Evolutionary conservation across 1,140 invertebrate genomes (phyloP).

Genomic region (Conus betulinus): DNA sequence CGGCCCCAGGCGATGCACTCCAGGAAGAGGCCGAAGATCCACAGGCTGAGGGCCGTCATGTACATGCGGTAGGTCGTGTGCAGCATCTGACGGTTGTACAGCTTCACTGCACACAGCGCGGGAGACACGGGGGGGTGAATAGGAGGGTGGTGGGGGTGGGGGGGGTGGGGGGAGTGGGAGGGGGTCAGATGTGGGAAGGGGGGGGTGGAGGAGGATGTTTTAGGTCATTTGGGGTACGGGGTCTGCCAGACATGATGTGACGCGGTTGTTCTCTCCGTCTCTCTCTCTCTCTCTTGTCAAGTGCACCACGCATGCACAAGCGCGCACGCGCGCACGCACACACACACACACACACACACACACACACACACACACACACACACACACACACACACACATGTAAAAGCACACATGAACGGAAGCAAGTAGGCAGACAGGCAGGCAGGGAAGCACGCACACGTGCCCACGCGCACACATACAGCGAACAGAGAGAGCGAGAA

Average conservation of each 20-base stretch:
- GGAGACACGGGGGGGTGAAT: neutral
- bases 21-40: slow-evolving; percentile 81
- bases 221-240: too few relatives aligned
- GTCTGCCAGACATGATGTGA: too few relatives aligned
- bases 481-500: neutral
- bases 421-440: too few relatives aligned
- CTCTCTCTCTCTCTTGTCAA: too few relatives aligned
- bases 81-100: slow-evolving; percentile 85
- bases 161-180: too few relatives aligned
- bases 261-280: too few relatives aligned
- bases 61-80: slow-evolving; percentile 93
- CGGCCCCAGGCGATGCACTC: slow-evolving; percentile 82
- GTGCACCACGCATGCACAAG: too few relatives aligned
- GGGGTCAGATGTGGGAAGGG: too few relatives aligned
- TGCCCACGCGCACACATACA: neutral
- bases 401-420: too few relatives aligned
- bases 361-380: slow-evolving; percentile 1
- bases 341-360: neutral
- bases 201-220: too few relatives aligned
- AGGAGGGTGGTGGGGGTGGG: neutral
- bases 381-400: neutral
- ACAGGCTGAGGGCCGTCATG: slow-evolving; percentile 82
- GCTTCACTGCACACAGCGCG: slow-evolving; percentile 27
- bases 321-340: too few relatives aligned
- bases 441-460: neutral